These are phyloP conservation scores for Meteorus colon DNA, from an alignment of 2,888 invertebrate species.

Conservation along the genomic window DNA sequence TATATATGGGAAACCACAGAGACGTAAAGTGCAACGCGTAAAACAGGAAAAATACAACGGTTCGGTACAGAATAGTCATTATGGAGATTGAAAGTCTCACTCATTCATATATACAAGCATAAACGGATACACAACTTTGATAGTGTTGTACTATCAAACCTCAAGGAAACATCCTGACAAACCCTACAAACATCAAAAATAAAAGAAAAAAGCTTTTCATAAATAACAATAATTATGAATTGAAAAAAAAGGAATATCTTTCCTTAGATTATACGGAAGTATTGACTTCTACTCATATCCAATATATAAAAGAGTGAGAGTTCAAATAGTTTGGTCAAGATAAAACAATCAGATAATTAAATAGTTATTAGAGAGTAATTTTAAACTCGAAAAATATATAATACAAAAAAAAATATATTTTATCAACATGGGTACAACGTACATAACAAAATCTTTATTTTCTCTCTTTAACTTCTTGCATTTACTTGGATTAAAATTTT, in stretches of 20 bases:
- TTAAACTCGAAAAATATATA: conserved; percentile 5
- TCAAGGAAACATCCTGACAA: background rate
- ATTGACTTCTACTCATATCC: background rate
- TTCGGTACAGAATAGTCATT: conserved; percentile 63
- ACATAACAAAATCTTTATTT: background rate
- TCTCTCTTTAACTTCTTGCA: background rate
- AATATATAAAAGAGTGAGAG: background rate
- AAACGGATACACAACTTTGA: background rate
- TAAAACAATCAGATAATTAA: conserved; percentile 29
- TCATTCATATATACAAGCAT: background rate
- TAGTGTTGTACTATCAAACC: background rate
- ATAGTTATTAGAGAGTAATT: conserved; percentile 31
- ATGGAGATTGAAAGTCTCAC: conserved; percentile 66
- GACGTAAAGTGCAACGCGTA: conserved; percentile 43
- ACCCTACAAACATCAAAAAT: background rate
- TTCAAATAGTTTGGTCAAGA: background rate
- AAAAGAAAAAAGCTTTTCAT: background rate
- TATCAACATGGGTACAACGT: background rate
- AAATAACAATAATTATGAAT: conserved; percentile 2
- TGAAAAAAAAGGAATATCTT: conserved; percentile 49
- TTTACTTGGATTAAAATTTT: background rate
- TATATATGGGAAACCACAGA: background rate
- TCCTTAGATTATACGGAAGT: conserved; percentile 51
- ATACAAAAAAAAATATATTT: background rate
- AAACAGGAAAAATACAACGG: conserved; percentile 39